phyloP scores from a whole-genome alignment of 2,888 invertebrate genomes.

The Mimumesa dahlbomi region DNA sequence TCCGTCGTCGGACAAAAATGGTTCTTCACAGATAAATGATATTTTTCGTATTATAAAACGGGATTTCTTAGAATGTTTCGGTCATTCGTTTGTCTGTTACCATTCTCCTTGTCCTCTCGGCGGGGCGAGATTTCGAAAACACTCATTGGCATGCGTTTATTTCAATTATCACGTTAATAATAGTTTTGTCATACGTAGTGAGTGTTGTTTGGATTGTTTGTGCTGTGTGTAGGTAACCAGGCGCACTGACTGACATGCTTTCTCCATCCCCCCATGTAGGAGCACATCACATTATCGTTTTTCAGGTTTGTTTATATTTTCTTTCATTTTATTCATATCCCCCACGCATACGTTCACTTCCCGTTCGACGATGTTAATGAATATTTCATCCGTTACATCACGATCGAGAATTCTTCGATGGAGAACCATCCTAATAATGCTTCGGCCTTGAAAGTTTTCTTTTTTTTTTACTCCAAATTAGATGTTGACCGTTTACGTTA shows the following conservation, averaged over 20 bases:
- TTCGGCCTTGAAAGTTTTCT: no score
- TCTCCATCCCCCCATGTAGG: slow-evolving; percentile 74
- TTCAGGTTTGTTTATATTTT: slow-evolving; percentile 79
- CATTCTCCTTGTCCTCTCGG: background rate
- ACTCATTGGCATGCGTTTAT: slow-evolving; percentile 51
- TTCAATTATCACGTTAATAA: slow-evolving; percentile 26
- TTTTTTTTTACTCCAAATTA: background rate
- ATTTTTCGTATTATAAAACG: no score
- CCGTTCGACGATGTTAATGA: background rate
- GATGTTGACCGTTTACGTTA: no score
- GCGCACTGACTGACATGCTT: slow-evolving; percentile 77
- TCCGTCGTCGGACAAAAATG: no score
- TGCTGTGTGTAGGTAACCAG: slow-evolving; percentile 79
- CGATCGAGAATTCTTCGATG: no score
- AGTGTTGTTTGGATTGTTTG: slow-evolving; percentile 78
- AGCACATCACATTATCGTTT: slow-evolving; percentile 74
- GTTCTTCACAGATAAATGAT: no score
- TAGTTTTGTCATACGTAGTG: slow-evolving; percentile 60
- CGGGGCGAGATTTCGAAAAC: background rate
- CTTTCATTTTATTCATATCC: slow-evolving; percentile 37
- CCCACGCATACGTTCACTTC: background rate
- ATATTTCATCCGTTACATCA: no score
- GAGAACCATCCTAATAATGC: no score
- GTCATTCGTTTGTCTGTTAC: no score
- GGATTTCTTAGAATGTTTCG: no score